Evolutionary conservation across 2,797 vertebrate genomes (phyloP).

Genomic region (Scolopax bukidnonensis): DNA sequence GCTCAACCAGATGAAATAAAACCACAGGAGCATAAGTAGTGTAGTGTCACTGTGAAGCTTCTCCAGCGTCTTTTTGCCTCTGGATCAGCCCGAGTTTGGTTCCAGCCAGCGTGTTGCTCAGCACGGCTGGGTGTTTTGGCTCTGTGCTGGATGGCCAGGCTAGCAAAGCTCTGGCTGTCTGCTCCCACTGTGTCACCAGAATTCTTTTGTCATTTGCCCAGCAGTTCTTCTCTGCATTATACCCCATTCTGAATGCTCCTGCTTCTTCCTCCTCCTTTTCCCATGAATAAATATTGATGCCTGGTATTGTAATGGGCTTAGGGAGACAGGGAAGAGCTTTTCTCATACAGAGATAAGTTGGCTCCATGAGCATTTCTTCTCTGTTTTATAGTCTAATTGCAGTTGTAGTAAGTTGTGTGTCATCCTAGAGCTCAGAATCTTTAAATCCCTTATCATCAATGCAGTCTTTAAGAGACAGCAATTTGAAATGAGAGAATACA

Average conservation of each 20-base stretch:
- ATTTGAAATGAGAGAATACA: neutral
- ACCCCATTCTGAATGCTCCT: neutral
- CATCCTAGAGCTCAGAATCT: neutral
- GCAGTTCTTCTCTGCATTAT: neutral
- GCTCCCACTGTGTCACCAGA: neutral
- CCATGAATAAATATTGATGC: neutral
- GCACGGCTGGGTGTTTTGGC: neutral
- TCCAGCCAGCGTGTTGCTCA: neutral
- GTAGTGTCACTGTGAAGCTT: neutral
- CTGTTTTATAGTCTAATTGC: neutral
- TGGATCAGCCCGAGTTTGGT: neutral
- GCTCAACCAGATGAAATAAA: neutral
- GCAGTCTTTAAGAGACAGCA: neutral
- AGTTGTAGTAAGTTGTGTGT: neutral
- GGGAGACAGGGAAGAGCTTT: neutral
- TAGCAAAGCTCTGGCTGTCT: neutral
- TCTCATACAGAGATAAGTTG: neutral
- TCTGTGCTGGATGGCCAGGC: rapidly evolving
- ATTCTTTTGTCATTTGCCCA: neutral
- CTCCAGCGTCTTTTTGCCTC: neutral
- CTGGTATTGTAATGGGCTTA: neutral
- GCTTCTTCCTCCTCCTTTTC: neutral
- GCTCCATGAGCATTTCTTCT: neutral
- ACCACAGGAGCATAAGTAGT: neutral
- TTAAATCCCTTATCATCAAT: neutral